phyloP scores from a whole-genome alignment of 2,113 vertebrate species.

The Tachysurus fulvidraco region DNA sequence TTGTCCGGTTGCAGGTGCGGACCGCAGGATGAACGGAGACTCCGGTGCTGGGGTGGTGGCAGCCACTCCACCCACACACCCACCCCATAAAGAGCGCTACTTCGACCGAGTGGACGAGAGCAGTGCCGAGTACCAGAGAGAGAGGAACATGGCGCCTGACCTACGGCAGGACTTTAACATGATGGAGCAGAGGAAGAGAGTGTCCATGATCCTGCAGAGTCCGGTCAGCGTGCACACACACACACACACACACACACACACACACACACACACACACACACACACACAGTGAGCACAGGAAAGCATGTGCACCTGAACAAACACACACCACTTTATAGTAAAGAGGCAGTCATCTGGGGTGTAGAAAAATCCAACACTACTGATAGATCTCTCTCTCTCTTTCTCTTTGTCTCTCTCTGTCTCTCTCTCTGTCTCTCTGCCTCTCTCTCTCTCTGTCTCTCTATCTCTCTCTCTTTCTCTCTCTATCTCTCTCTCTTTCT shows the following conservation, averaged over 20 bases:
- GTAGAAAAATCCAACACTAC: too few species aligned
- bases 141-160: constrained; percentile 98
- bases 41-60: constrained; percentile 93
- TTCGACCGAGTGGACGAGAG: constrained; percentile 97
- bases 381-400: neutral
- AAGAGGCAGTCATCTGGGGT: neutral
- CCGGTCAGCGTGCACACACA: constrained; percentile 77
- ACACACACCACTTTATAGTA: neutral
- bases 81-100: constrained; percentile 96
- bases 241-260: constrained; percentile 23
- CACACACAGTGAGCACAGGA: constrained; percentile 13
- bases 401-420: too few species aligned
- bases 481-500: too few species aligned
- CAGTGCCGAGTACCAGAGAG: constrained; percentile 91
- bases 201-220: constrained; percentile 99
- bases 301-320: neutral
- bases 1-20: constrained; percentile 58
- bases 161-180: constrained; percentile 99
- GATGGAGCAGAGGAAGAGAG: constrained; percentile 98
- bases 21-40: constrained; percentile 92
- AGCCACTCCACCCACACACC: constrained; percentile 90
- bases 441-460: too few species aligned
- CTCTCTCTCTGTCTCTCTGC: too few species aligned
- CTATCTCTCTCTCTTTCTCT: too few species aligned
- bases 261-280: constrained; percentile 18